Base-by-base conservation (phyloP, 92 coral and sea anemone species). In the Epizoanthus fatuus region DNA sequence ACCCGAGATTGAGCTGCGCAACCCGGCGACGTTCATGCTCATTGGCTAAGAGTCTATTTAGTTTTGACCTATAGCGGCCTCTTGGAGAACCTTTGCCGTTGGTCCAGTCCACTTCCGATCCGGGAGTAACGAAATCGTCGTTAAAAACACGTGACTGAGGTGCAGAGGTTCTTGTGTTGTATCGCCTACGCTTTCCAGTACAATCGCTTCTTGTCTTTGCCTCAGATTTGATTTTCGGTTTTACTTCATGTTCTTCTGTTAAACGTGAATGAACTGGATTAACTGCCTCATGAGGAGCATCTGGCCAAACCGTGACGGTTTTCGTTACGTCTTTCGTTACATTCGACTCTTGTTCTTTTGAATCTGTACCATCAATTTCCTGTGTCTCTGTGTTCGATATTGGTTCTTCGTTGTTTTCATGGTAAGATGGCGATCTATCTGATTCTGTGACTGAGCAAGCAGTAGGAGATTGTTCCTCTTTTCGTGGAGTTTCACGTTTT, bases 11-110 rank as follows among this genome's bases (percentile, higher is more conserved):
- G 35, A 94, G 88, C 83, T 94, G 98, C 5, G 98, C 95, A 5
- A 94, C 98, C 19, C 98, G 75, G 12, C 98, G 83, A 19, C 98
- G 84, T 78, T 94, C 98, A 66, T 94, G 98, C 52, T 94, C 98
- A 75, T 94, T 94, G 40, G 98, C 98, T 40, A 94, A 84, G 12
- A 94, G 91, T 65, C 98, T 88, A 83, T 94, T 94, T 13, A 94
- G 71, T 59, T 94, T 94, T 39, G 98, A 74, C 74, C 95, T 87
- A 37, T 92, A 92, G 16, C 96, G 87, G 47, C 89, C 89, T 60
- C 89, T 84, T 40, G 70, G 91, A 3, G 42, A 38, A 51, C 84
- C 88, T 47, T 83, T 85, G 11, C 82, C 92, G 35, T 90, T 82
- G 37, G 65, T 81, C 93, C 94, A 90, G 29, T 90, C 93, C 22